Evolutionary conservation across 64 coral and sea anemone genomes (phyloP), one percentile per base, ranked within the genome.

Genomic region (Cladopsammia gracilis): DNA sequence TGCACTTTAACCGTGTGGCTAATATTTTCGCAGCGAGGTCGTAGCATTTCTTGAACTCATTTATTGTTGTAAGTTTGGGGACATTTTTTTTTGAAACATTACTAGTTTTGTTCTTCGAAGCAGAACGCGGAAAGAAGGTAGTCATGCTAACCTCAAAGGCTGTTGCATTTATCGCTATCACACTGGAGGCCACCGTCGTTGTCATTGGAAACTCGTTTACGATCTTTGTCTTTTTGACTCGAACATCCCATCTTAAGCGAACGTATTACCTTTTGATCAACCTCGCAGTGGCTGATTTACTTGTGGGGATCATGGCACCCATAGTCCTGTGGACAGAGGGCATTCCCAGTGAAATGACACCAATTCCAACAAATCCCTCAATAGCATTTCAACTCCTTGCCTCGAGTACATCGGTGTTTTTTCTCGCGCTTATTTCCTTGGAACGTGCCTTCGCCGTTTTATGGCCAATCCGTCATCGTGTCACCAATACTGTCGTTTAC

Each of bases 401-500:
- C 0, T 57, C 22, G 9, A 54, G n/a, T 59, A 25, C 76, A 10
- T 78, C 76, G 4, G 50, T 78, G 6, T 25, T 58, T 57, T 78
- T 78, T 58, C 52, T 78, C n/a, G 49, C 76, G 4, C 76, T 58
- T 25, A 12, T 78, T 15, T 78, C 76, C 0, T 6, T 78, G 10
- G 76, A 78, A 8, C 20, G 76, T 4, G 50, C 23, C 34, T 58
- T 25, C 49, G 52, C 76, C 7, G 51, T 78, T 11, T 57, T 78
- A 10, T 0, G 52, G 76, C 76, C 76, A 57, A 5, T 78, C 10
- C 76, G 76, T 25, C 76, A 78, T 78, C 76, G 76, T 12, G 20
- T 59, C 3, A 34, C 50, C 26, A 10, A 48, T 7, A 56, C 20
- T 78, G 51, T 3, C 34, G 13, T 25, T 58, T 78, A 78, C 49